These are phyloP conservation scores for Mobula birostris DNA, from an alignment of 2,113 vertebrate genomes.

Conservation along the genomic window DNA sequence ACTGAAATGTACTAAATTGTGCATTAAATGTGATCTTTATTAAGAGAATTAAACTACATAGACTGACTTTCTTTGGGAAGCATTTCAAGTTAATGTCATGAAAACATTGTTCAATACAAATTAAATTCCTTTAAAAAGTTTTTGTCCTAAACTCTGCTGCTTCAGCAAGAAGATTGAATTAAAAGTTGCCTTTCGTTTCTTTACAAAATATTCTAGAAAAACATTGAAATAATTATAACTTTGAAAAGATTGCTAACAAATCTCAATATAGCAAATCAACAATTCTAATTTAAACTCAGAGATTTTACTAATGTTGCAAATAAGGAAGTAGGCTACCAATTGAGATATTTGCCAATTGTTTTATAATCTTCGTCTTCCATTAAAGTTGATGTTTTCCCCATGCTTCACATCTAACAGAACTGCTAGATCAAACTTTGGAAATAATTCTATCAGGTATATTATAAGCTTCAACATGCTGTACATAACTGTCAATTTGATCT, in stretches of 20 bases:
- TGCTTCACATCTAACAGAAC: neutral
- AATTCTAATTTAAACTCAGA: neutral
- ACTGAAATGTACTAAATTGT: neutral
- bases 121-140: neutral
- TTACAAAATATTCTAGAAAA: neutral
- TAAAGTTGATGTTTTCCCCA: neutral
- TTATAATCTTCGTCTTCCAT: neutral
- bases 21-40: neutral
- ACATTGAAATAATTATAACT: neutral
- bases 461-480: neutral
- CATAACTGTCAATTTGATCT: too few species aligned
- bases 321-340: neutral
- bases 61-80: neutral
- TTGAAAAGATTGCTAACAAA: neutral
- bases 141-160: neutral
- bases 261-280: neutral
- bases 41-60: neutral
- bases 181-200: neutral
- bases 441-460: neutral
- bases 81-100: neutral
- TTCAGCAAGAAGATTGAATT: neutral
- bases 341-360: neutral
- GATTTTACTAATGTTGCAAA: neutral
- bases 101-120: neutral
- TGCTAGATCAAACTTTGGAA: neutral